Conservation (phyloP, 2,888 invertebrate species). For the Archaeoteleia sp. region DNA sequence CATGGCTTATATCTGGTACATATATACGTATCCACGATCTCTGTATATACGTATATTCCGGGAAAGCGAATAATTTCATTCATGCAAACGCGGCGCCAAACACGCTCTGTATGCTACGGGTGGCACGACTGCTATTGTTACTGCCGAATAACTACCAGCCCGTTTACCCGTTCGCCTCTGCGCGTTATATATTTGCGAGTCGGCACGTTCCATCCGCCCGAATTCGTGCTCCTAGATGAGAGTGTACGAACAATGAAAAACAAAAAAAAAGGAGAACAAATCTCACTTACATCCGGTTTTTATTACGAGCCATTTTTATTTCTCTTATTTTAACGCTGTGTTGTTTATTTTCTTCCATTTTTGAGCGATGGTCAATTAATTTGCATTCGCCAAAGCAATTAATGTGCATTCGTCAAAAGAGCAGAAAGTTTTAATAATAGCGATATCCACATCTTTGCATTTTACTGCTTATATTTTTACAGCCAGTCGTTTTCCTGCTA, state of each 20-base stretch:
- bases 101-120: conserved; percentile 57
- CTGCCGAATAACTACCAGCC: conserved; percentile 66
- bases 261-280: conserved; percentile 32
- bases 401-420: conserved; percentile 14
- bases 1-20: conserved; percentile 51
- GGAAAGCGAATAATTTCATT: conserved; percentile 74
- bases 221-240: conserved; percentile 55
- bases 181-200: conserved; percentile 59
- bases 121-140: conserved; percentile 59
- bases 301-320: conserved; percentile 43
- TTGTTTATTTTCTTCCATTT: background rate
- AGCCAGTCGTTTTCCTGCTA: conserved; percentile 40
- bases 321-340: background rate
- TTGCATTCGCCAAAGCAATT: too few species aligned
- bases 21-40: conserved; percentile 51
- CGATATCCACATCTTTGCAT: too few species aligned
- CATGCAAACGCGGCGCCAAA: conserved; percentile 71
- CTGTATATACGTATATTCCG: conserved; percentile 66
- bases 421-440: background rate
- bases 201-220: conserved; percentile 57
- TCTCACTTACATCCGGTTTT: conserved; percentile 53
- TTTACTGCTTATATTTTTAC: conserved; percentile 6
- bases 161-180: conserved; percentile 55
- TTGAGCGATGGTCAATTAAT: too few species aligned
- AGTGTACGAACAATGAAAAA: conserved; percentile 50